Percentiles rank a stretch among this genome's conserved stretches.
phyloP scores from a whole-genome alignment of 1,140 invertebrate species.

The Polypedilum vanderplanki region DNA sequence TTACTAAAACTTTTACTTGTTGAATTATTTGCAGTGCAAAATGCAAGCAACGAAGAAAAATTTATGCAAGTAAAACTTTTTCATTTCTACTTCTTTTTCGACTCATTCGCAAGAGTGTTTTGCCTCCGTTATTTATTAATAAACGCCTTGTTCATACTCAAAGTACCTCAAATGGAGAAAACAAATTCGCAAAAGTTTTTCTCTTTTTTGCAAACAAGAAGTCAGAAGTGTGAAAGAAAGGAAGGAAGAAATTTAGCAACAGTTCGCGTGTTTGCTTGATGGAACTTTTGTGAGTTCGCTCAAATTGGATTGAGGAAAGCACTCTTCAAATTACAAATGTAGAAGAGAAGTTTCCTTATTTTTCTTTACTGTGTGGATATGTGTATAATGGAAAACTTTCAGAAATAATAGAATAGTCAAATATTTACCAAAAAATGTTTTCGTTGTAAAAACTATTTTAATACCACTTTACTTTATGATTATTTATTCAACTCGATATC shows the following conservation, averaged over 20 bases:
- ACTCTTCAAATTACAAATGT: too few relatives aligned
- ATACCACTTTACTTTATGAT: too few relatives aligned
- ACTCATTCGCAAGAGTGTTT: not conserved
- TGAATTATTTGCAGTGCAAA: not conserved
- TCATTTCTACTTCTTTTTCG: not conserved
- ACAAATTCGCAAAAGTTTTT: too few relatives aligned
- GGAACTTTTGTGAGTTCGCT: not conserved
- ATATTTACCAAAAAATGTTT: too few relatives aligned
- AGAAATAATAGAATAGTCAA: too few relatives aligned
- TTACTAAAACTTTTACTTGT: not conserved
- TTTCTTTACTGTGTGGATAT: too few relatives aligned
- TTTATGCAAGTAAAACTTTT: not conserved
- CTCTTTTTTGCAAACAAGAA: not conserved
- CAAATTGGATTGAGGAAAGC: too few relatives aligned
- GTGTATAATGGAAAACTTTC: too few relatives aligned
- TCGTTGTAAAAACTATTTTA: too few relatives aligned
- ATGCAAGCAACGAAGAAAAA: not conserved
- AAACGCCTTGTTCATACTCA: not conserved
- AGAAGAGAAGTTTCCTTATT: too few relatives aligned
- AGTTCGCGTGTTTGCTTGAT: not conserved
- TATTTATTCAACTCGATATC: too few relatives aligned
- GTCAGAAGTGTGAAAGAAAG: not conserved
- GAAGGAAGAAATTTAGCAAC: not conserved
- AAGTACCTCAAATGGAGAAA: too few relatives aligned
- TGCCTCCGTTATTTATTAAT: constrained; percentile 1